A percentile compares a stretch with the other conserved stretches of the same genome.
Conservation (phyloP, 2,888 invertebrate genomes). For the Schrankia costaestrigalis region DNA sequence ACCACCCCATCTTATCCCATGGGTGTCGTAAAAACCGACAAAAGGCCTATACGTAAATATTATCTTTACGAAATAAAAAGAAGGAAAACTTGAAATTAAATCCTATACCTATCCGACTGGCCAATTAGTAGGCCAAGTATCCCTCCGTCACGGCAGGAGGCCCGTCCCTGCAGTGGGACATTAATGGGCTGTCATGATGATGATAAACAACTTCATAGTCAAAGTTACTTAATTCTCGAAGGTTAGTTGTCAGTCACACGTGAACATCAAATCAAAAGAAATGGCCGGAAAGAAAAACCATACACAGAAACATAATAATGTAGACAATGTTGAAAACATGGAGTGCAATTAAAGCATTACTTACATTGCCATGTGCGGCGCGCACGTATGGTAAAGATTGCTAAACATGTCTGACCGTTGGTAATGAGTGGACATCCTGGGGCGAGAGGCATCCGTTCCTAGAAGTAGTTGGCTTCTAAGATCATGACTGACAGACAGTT, state of each 20-base stretch:
- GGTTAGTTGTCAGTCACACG: no score
- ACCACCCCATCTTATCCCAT: no score
- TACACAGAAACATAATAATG: slow-evolving; percentile 1
- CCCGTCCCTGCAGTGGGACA: no score
- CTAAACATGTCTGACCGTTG: slow-evolving; percentile 37
- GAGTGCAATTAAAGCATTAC: slow-evolving; percentile 25
- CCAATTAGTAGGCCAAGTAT: no score
- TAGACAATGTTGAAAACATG: slow-evolving; percentile 9
- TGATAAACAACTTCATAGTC: no score
- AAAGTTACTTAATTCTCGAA: no score
- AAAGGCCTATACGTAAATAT: neutral
- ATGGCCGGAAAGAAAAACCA: slow-evolving; percentile 1
- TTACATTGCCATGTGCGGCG: slow-evolving; percentile 26
- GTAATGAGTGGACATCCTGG: slow-evolving; percentile 46
- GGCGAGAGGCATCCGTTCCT: slow-evolving; percentile 53
- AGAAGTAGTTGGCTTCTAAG: slow-evolving; percentile 20
- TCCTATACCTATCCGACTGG: no score
- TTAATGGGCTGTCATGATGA: no score
- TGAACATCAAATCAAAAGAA: no score
- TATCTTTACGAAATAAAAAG: neutral
- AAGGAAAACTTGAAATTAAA: no score
- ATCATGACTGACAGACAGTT: slow-evolving; percentile 46
- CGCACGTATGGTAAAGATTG: slow-evolving; percentile 22
- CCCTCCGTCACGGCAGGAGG: no score
- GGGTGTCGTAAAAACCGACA: no score